phyloP scores from a whole-genome alignment of 2,797 vertebrate genomes.

The Hipposideros larvatus region DNA sequence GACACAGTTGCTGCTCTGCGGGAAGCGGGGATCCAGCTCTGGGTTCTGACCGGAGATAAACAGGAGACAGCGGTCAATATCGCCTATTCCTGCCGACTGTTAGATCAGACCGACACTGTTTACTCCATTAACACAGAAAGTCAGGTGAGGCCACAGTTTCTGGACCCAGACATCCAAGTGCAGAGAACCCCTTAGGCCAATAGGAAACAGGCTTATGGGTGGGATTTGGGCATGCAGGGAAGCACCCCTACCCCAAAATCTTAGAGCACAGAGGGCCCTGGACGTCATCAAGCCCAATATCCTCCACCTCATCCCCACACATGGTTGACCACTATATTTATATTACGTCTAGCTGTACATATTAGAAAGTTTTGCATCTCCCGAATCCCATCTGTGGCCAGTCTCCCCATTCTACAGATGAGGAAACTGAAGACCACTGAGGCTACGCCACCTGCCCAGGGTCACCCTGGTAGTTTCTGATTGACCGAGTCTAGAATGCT shows the following conservation, averaged over 20 bases:
- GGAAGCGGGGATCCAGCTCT: conserved; percentile 95
- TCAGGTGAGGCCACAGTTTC: conserved; percentile 88
- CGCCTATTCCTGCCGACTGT: conserved; percentile 95
- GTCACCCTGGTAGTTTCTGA: not conserved
- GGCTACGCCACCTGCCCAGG: not conserved
- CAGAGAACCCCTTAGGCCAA: not conserved
- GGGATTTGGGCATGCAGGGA: not conserved
- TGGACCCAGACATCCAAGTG: not conserved
- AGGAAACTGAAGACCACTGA: not conserved
- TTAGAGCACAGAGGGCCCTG: not conserved
- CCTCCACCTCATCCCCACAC: not conserved
- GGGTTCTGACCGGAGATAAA: conserved; percentile 98
- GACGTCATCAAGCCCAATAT: not conserved
- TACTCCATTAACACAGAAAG: conserved; percentile 95
- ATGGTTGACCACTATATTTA: not conserved
- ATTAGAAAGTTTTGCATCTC: not conserved
- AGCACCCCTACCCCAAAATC: not conserved
- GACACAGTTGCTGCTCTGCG: conserved; percentile 93
- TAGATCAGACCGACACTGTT: conserved; percentile 93
- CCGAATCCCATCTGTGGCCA: not conserved
- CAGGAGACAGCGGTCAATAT: conserved; percentile 97
- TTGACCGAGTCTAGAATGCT: not conserved
- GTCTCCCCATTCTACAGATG: not conserved
- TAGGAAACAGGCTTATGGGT: not conserved
- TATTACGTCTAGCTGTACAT: not conserved